A percentile compares a stretch with the other conserved stretches of the same genome.
Conservation (phyloP, 2,113 vertebrate genomes). For the Pterophyllum scalare region DNA sequence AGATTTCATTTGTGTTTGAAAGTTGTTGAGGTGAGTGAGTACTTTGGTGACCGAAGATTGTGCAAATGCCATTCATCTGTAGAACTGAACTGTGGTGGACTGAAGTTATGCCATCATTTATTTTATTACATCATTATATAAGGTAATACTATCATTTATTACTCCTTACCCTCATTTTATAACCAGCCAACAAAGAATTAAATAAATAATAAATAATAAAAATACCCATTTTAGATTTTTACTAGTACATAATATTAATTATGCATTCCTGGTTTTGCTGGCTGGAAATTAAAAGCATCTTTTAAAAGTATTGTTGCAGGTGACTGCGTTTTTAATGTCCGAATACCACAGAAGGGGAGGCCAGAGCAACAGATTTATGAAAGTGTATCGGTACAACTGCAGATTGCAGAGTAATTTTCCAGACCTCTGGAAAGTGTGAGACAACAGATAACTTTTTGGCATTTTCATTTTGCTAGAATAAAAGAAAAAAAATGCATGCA, state of each 20-base stretch:
- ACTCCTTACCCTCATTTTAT: neutral
- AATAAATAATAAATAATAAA: constrained; percentile 1
- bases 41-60: neutral
- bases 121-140: constrained; percentile 8
- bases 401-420: neutral
- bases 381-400: neutral
- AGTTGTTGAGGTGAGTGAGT: constrained; percentile 23
- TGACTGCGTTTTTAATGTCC: neutral
- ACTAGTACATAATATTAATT: neutral
- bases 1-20: constrained; percentile 39
- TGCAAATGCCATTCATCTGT: constrained; percentile 1
- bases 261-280: neutral
- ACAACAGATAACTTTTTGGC: neutral
- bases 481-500: rapidly evolving
- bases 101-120: constrained; percentile 8
- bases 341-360: neutral
- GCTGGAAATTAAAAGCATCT: neutral
- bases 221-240: neutral
- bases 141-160: constrained; percentile 3
- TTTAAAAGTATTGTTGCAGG: rapidly evolving
- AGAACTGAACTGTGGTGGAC: neutral
- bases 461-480: neutral
- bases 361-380: neutral
- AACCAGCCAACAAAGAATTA: neutral
- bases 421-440: neutral